phyloP scores from a whole-genome alignment of 2,113 vertebrate species.

The Boulengeromyrus knoepffleri region DNA sequence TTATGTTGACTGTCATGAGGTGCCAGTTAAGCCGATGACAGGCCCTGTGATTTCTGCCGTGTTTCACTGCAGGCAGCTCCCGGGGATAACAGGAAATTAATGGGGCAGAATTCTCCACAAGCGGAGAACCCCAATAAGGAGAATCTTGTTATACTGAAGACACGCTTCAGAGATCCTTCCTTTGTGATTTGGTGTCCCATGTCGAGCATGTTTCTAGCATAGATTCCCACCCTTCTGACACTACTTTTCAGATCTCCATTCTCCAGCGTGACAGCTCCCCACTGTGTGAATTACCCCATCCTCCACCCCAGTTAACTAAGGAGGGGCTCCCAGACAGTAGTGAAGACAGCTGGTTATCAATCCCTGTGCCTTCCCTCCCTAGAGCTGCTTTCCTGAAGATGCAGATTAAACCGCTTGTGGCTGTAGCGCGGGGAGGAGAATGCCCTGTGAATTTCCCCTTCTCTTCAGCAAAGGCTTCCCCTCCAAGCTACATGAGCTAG shows the following conservation, averaged over 20 bases:
- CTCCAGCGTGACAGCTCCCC: not conserved
- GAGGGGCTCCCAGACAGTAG: not conserved
- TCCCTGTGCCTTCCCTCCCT: not conserved
- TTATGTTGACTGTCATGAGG: slow-evolving; percentile 20
- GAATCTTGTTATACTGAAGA: slow-evolving; percentile 22
- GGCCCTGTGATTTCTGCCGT: slow-evolving; percentile 25
- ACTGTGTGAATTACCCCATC: not conserved
- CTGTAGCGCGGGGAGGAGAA: slow-evolving; percentile 23
- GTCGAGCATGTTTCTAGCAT: not conserved
- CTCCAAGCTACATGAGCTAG: slow-evolving; percentile 17
- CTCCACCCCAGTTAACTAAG: not conserved
- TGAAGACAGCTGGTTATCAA: not conserved
- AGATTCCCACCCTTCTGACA: not conserved
- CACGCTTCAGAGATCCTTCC: slow-evolving; percentile 12
- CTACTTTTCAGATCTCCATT: not conserved
- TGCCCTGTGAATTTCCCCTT: not conserved
- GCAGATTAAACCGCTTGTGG: slow-evolving; percentile 23
- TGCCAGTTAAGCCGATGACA: slow-evolving; percentile 23
- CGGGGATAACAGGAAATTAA: slow-evolving; percentile 21
- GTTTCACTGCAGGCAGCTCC: slow-evolving; percentile 28
- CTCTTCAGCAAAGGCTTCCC: slow-evolving; percentile 17
- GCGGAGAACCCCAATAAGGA: slow-evolving; percentile 19
- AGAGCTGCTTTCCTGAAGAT: not conserved
- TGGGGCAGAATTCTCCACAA: slow-evolving; percentile 19
- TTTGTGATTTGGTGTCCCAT: not conserved